Conservation (phyloP, 2,113 vertebrate species). For the Cynopterus brachyotis region DNA sequence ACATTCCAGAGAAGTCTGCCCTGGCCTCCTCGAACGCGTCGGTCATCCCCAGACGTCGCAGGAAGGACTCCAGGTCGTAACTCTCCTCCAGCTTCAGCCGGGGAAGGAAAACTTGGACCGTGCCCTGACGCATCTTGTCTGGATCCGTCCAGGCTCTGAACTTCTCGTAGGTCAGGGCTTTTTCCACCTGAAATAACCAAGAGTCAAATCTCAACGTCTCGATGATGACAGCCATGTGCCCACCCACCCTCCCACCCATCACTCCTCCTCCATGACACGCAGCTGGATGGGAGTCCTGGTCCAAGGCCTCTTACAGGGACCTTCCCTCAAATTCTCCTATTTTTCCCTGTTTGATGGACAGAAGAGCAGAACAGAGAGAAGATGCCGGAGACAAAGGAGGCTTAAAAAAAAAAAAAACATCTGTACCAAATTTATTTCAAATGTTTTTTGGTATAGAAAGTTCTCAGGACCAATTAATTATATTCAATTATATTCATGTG, state of each 20-base stretch:
- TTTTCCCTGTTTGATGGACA: background rate
- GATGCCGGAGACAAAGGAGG: background rate
- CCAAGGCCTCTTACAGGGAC: no score
- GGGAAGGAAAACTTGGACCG: conserved; percentile 86
- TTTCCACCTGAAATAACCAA: conserved; percentile 85
- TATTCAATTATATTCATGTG: background rate
- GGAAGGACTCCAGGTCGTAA: conserved; percentile 85
- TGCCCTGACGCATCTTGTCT: conserved; percentile 77
- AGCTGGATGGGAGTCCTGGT: background rate
- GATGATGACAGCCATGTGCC: no score
- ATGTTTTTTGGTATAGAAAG: background rate
- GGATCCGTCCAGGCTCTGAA: conserved; percentile 86
- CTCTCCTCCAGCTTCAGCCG: conserved; percentile 89
- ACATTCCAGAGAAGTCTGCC: conserved; percentile 91
- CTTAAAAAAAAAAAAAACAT: no score
- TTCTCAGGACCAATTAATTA: background rate
- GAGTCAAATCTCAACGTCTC: background rate
- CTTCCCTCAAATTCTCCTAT: background rate
- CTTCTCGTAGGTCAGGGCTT: conserved; percentile 86
- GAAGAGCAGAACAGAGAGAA: background rate
- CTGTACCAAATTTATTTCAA: background rate
- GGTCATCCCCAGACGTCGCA: conserved; percentile 89
- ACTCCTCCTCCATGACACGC: background rate
- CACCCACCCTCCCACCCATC: no score
- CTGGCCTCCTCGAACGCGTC: conserved; percentile 82